Evolutionary conservation across 2,888 invertebrate species (phyloP).

Genomic region (Axea sp.): DNA sequence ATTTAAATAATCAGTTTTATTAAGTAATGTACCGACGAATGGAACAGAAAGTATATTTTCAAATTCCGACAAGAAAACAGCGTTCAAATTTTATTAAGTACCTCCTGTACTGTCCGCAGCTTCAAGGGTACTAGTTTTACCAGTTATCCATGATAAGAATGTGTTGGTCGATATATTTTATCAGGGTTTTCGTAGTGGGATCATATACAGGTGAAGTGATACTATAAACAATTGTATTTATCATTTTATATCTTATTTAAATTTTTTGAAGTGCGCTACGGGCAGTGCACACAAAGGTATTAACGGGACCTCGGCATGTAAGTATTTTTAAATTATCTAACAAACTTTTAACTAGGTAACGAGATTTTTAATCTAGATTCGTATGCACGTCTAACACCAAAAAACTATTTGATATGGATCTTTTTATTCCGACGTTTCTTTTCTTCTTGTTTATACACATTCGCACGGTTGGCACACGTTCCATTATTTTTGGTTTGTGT

Average conservation of each 20-base stretch:
- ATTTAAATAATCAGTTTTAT: too few relatives aligned
- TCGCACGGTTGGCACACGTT: conserved; percentile 39
- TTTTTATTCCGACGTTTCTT: conserved; percentile 67
- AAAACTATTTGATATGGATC: conserved; percentile 80
- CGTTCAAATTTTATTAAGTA: conserved; percentile 27
- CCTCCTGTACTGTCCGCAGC: conserved; percentile 50
- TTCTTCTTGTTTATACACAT: conserved; percentile 51
- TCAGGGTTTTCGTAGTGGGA: conserved; percentile 52
- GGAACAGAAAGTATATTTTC: not conserved
- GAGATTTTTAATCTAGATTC: conserved; percentile 77
- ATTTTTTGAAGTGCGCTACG: conserved; percentile 58
- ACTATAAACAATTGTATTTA: conserved; percentile 60
- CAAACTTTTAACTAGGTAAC: conserved; percentile 79
- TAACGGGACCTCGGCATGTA: conserved; percentile 78
- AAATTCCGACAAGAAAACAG: conserved; percentile 29
- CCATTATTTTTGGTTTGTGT: conserved; percentile 53
- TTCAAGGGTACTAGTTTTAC: conserved; percentile 50
- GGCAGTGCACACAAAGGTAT: conserved; percentile 78
- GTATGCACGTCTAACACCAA: conserved; percentile 79
- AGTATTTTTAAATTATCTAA: conserved; percentile 77
- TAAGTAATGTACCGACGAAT: too few relatives aligned
- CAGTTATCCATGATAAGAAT: conserved; percentile 47
- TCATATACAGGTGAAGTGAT: conserved; percentile 63
- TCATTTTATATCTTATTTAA: conserved; percentile 59
- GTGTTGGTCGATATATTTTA: conserved; percentile 43